Conservation (phyloP, 2,797 vertebrate species). For the Avahi laniger region DNA sequence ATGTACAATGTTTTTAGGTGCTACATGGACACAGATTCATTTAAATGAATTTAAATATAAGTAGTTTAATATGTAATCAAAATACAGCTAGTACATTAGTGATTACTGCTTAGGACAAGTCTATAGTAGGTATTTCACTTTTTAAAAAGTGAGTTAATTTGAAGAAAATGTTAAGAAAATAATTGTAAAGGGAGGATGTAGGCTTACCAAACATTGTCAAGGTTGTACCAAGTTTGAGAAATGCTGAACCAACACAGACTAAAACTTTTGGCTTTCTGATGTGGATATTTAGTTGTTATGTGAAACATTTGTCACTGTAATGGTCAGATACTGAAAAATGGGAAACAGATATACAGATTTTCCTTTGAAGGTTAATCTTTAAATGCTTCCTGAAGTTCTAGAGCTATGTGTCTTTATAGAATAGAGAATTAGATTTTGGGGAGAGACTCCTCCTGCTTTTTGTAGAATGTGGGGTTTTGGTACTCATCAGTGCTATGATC, state of each 20-base stretch:
- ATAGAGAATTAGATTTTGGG: background rate
- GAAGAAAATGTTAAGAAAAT: background rate
- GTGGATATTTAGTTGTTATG: background rate
- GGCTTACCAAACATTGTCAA: no score
- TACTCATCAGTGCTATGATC: background rate
- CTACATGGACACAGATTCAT: background rate
- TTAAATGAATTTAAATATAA: background rate
- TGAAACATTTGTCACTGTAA: accelerated
- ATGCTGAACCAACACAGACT: background rate
- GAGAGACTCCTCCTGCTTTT: background rate
- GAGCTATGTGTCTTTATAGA: background rate
- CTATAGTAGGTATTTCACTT: background rate
- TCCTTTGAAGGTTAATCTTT: background rate
- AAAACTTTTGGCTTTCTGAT: background rate
- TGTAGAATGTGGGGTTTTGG: background rate
- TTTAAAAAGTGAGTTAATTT: background rate
- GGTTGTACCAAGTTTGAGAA: background rate
- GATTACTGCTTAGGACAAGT: background rate
- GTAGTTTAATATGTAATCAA: background rate
- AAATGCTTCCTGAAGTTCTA: background rate
- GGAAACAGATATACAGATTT: no score
- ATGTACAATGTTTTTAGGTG: background rate
- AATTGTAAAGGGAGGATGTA: background rate
- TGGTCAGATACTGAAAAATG: background rate
- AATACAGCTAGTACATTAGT: background rate